Conservation (phyloP, 2,888 invertebrate genomes). For the Abscondita cerata region DNA sequence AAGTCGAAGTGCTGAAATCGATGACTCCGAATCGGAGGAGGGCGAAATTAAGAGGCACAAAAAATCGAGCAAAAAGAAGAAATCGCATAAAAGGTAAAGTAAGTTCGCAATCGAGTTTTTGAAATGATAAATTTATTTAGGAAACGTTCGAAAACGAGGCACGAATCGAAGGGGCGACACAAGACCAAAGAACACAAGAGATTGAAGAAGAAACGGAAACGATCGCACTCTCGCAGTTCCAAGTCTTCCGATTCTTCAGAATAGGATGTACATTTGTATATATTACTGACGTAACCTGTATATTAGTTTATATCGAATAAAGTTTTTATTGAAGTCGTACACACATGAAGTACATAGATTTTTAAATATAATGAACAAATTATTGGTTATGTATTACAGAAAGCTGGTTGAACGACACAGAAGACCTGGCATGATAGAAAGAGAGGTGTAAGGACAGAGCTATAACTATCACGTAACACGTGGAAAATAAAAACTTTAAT, state of each 20-base stretch:
- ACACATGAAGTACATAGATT: too few relatives aligned
- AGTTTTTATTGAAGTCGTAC: too few relatives aligned
- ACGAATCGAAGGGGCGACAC: constrained; percentile 44
- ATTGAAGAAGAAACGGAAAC: constrained; percentile 33
- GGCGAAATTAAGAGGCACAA: constrained; percentile 55
- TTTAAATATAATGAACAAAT: too few relatives aligned
- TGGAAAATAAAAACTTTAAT: too few relatives aligned
- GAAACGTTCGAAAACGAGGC: constrained; percentile 52
- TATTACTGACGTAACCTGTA: too few relatives aligned
- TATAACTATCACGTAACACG: too few relatives aligned
- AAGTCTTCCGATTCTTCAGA: constrained; percentile 29
- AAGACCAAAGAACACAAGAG: constrained; percentile 46
- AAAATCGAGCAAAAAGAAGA: constrained; percentile 60
- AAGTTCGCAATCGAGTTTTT: constrained; percentile 10
- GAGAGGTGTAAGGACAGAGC: too few relatives aligned
- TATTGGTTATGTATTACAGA: too few relatives aligned
- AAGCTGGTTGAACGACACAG: too few relatives aligned
- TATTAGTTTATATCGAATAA: too few relatives aligned
- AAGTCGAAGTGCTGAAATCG: constrained; percentile 47
- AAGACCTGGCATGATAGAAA: too few relatives aligned
- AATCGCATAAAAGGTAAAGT: constrained; percentile 60
- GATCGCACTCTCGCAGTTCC: constrained; percentile 44
- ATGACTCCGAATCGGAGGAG: constrained; percentile 45
- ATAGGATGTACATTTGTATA: constrained; percentile 1
- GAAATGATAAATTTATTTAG: constrained; percentile 19